Percentiles rank a stretch among this genome's conserved stretches.
phyloP scores from a whole-genome alignment of 2,888 invertebrate species.

The Diplazon laetatorius region DNA sequence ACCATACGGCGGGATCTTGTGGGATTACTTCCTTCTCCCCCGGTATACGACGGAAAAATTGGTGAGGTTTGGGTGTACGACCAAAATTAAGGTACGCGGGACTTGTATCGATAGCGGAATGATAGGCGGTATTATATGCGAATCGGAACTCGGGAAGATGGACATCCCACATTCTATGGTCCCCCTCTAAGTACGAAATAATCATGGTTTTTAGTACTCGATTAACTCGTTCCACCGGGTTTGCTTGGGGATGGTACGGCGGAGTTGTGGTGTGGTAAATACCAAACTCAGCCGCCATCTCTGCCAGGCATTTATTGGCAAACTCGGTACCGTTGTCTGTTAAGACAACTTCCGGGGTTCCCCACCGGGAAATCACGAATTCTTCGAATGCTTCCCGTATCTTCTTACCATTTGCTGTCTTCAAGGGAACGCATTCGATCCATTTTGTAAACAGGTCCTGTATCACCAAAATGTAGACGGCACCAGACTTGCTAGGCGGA shows the following conservation, averaged over 20 bases:
- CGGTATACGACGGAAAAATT: background rate
- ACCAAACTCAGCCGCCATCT: background rate
- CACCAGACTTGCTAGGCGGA: constrained; percentile 48
- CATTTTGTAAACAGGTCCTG: constrained; percentile 67
- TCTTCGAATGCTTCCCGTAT: constrained; percentile 57
- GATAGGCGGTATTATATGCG: constrained; percentile 65
- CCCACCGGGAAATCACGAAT: constrained; percentile 60
- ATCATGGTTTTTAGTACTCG: constrained; percentile 70
- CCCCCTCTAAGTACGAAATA: constrained; percentile 64
- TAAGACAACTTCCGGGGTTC: constrained; percentile 61
- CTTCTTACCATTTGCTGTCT: constrained; percentile 57
- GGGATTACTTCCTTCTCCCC: background rate
- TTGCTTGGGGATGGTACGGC: constrained; percentile 3
- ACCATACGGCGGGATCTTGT: constrained; percentile 9
- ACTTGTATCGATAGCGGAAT: background rate
- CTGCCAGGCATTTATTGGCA: constrained; percentile 46
- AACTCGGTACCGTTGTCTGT: constrained; percentile 70
- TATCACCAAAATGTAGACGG: constrained; percentile 62
- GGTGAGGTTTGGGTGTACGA: background rate
- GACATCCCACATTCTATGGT: constrained; percentile 69
- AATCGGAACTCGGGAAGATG: constrained; percentile 64
- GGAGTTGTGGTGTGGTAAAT: constrained; percentile 48
- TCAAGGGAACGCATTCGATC: constrained; percentile 57
- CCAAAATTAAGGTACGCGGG: constrained; percentile 28
- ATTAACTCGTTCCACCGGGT: constrained; percentile 69